Evolutionary conservation across 2,888 invertebrate species (phyloP).

Genomic region (Tipula confusa): DNA sequence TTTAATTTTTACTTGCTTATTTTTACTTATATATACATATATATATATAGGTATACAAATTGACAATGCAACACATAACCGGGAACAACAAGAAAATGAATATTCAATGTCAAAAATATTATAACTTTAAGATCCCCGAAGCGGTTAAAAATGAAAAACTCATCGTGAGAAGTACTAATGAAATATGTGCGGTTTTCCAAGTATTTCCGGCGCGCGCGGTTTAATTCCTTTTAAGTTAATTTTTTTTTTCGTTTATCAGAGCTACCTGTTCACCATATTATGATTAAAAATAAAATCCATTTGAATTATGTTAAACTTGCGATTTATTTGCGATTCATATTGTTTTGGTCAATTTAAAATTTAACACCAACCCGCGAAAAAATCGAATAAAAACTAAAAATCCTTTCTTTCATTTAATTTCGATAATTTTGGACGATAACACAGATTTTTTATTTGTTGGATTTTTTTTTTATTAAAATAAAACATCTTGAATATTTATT

Average conservation of each 20-base stretch:
- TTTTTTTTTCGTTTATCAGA: neutral
- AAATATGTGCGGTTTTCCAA: neutral
- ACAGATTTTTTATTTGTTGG: too few relatives aligned
- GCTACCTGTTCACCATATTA: neutral
- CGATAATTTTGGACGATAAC: neutral
- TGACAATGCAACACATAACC: neutral
- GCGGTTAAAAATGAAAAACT: neutral
- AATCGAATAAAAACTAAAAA: neutral
- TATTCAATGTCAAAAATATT: neutral
- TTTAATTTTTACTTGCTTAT: neutral
- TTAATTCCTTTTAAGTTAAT: neutral
- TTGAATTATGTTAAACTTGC: neutral
- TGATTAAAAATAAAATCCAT: neutral
- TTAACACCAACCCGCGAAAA: neutral
- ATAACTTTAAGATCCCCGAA: neutral
- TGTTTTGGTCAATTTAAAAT: neutral
- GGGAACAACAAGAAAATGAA: neutral
- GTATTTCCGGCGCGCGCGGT: neutral
- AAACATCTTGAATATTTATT: constrained; percentile 25
- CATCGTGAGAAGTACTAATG: neutral
- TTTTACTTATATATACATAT: too few relatives aligned
- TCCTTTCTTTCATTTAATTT: constrained; percentile 12
- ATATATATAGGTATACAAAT: neutral
- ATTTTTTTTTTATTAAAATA: neutral
- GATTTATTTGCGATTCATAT: neutral